A percentile compares a stretch with the other conserved stretches of the same genome.
phyloP scores from a whole-genome alignment of 2,797 vertebrate species.

The Typhlichthys eigenmanni region DNA sequence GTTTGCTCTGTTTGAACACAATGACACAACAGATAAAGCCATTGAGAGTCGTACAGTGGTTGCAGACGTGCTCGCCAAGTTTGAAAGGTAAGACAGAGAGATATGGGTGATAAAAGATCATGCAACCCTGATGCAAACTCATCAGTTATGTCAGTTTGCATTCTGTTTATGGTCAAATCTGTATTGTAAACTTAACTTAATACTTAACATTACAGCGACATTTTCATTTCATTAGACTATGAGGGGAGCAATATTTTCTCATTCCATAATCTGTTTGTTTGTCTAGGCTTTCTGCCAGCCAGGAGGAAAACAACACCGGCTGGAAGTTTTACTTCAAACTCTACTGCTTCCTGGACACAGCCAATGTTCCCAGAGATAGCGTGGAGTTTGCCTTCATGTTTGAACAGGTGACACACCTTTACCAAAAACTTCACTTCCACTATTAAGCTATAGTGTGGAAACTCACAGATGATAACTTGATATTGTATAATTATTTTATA shows the following conservation, averaged over 20 bases:
- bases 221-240: too few relatives aligned
- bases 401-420: constrained; percentile 85
- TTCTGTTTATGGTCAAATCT: too few relatives aligned
- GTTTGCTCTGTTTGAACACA: constrained; percentile 89
- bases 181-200: too few relatives aligned
- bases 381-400: constrained; percentile 99
- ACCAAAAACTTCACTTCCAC: neutral
- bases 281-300: constrained; percentile 79
- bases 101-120: neutral
- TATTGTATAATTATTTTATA: too few relatives aligned
- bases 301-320: constrained; percentile 78
- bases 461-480: too few relatives aligned
- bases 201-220: too few relatives aligned
- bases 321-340: constrained; percentile 99
- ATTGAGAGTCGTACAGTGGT: constrained; percentile 93
- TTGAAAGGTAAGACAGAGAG: constrained; percentile 86
- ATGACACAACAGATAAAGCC: constrained; percentile 85
- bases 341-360: constrained; percentile 95
- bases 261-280: neutral
- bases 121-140: too few relatives aligned
- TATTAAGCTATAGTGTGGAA: too few relatives aligned
- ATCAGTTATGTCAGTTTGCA: too few relatives aligned
- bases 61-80: constrained; percentile 93
- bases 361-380: constrained; percentile 88
- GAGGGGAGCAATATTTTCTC: too few relatives aligned